Conservation (phyloP, 2,888 invertebrate species). For the Aquatica leii region DNA sequence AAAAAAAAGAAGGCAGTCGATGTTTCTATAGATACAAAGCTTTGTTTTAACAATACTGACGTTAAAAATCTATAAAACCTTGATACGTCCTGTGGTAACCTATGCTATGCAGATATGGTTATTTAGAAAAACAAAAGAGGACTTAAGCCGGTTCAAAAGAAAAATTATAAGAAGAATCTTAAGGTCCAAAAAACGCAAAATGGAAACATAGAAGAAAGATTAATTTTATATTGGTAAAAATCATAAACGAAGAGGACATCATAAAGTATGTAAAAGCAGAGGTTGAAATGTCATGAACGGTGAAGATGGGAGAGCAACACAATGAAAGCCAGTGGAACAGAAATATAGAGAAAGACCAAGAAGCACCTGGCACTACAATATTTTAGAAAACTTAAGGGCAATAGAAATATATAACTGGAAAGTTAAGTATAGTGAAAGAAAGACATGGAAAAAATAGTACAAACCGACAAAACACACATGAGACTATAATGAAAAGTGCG, state of each 20-base stretch:
- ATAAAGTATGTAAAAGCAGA: too few species aligned
- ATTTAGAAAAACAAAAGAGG: conserved; percentile 1
- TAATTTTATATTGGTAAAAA: too few species aligned
- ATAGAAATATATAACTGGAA: too few species aligned
- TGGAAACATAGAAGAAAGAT: too few species aligned
- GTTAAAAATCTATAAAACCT: too few species aligned
- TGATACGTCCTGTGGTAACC: neutral
- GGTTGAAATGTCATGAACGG: neutral
- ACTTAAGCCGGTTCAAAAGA: neutral
- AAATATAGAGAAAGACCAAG: neutral
- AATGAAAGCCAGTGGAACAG: neutral
- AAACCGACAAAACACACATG: neutral
- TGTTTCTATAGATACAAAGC: neutral
- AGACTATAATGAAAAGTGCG: neutral
- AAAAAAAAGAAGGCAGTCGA: neutral
- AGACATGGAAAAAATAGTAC: too few species aligned
- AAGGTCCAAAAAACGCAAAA: neutral
- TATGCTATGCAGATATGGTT: neutral
- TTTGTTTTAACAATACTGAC: neutral
- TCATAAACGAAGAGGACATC: too few species aligned
- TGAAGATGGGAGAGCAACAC: neutral
- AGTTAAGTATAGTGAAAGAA: too few species aligned
- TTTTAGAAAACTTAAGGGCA: neutral
- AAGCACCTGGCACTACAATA: neutral
- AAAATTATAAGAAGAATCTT: neutral